A percentile compares a stretch with the other conserved stretches of the same genome.
phyloP scores from a whole-genome alignment of 1,140 invertebrate genomes.

The Sycophila sp. region DNA sequence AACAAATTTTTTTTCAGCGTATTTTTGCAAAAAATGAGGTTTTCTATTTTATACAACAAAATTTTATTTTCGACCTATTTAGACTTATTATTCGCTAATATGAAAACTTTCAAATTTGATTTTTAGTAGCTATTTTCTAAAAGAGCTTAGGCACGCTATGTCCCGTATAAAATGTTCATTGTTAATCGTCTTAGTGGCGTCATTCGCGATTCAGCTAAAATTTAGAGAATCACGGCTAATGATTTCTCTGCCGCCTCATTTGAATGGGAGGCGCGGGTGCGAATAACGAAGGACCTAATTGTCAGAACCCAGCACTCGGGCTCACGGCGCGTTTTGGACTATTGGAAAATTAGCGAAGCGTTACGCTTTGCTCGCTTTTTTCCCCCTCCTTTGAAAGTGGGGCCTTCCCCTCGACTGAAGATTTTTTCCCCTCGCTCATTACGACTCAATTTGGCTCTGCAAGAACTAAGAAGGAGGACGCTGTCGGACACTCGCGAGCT shows the following conservation, averaged over 20 bases:
- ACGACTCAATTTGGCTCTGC: not conserved
- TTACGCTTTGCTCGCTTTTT: not conserved
- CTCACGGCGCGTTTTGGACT: not conserved
- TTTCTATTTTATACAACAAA: too few relatives aligned
- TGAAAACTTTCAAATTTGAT: too few relatives aligned
- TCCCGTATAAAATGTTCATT: conserved; percentile 19
- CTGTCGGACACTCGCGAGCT: not conserved
- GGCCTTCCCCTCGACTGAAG: too few relatives aligned
- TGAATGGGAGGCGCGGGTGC: conserved; percentile 19
- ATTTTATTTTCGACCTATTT: too few relatives aligned
- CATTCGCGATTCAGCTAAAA: conserved; percentile 1
- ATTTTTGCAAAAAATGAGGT: too few relatives aligned
- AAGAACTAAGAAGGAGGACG: not conserved
- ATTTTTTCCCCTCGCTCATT: not conserved
- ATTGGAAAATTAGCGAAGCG: conserved; percentile 26
- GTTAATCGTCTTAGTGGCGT: not conserved
- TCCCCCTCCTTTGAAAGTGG: too few relatives aligned
- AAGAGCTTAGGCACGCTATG: not conserved
- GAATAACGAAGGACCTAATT: conserved; percentile 37
- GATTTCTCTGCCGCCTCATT: conserved; percentile 36
- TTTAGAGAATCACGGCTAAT: conserved; percentile 33
- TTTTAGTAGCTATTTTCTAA: too few relatives aligned
- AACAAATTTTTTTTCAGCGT: too few relatives aligned
- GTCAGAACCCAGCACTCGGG: conserved; percentile 15
- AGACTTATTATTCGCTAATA: too few relatives aligned